Evolutionary conservation across 2,888 invertebrate species (phyloP), one percentile per base, ranked within the genome.

Genomic region (Cataglyphis livida): DNA sequence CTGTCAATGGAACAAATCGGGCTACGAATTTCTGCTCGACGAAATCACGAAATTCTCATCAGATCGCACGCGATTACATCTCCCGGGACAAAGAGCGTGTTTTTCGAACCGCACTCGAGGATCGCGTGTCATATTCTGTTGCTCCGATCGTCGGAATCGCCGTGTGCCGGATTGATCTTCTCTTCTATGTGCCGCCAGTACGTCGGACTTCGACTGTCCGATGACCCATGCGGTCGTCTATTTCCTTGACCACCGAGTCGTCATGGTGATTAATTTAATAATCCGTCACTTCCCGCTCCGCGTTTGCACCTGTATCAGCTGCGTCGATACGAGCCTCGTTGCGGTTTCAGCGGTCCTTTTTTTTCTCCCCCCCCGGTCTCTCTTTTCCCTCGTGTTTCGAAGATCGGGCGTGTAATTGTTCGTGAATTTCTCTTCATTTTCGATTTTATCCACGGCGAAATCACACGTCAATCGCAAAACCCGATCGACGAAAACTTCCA

Each of bases 201-300:
- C 71, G 82, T 51, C 84, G 84, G 74, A 81, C 81, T 84, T 90
- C 84, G 86, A 91, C 89, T 90, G 86, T 90, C 83, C 75, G 84
- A 51, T 21, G 21, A 71, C 3, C 70, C 75, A 51, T 51, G n/a
- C n/a, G 83, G 84, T 51, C 85, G 78, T 83, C 85, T 87, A 91
- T 90, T 90, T 78, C 82, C 75, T 86, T 83, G 87, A 84, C 85
- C 84, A 84, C 79, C 82, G 83, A n/a, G 92, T 93, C 84, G 91
- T 87, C 92, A 91, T 91, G 88, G 91, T 84, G 86, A 92, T 91
- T 93, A 93, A 93, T 92, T 93, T 89, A 92, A 93, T 93, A 91
- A 92, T 12, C 76, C 59, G 25, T 51, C 79, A 44, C 44, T 79
- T 75, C 44, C 48, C 61, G 25, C 61, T 44, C 51, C 51, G 59